Percentiles rank a stretch among this genome's conserved stretches.
phyloP scores from a whole-genome alignment of 2,797 vertebrate genomes.

The Epinephelus coioides region DNA sequence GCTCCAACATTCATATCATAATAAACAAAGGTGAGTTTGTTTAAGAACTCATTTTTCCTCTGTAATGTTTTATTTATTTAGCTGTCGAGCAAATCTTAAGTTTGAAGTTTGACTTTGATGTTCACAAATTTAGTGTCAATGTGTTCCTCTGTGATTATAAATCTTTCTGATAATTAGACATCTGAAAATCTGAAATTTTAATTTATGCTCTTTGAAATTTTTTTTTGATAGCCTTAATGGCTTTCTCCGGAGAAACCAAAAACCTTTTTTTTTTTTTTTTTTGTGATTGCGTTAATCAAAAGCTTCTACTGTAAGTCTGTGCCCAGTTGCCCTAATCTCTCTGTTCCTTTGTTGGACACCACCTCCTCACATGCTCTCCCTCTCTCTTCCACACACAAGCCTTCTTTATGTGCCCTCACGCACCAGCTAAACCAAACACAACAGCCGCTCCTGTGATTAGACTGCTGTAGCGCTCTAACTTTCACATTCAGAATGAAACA shows the following conservation, averaged over 20 bases:
- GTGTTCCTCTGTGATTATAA: constrained; percentile 53
- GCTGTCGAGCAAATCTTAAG: neutral
- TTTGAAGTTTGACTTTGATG: constrained; percentile 39
- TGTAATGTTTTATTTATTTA: constrained; percentile 25
- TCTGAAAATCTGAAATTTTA: constrained; percentile 46
- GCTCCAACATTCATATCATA: constrained; percentile 13
- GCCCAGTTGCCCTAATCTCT: constrained; percentile 60
- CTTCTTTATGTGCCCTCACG: constrained; percentile 35
- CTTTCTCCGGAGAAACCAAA: constrained; percentile 48
- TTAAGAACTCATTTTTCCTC: constrained; percentile 2
- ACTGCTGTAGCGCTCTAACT: constrained; percentile 23
- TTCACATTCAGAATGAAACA: constrained; percentile 56
- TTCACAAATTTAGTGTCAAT: constrained; percentile 10
- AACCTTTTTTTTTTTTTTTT: neutral
- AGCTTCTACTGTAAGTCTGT: constrained; percentile 52
- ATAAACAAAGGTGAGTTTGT: constrained; percentile 16
- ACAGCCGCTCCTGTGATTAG: constrained; percentile 25
- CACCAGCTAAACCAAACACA: constrained; percentile 38
- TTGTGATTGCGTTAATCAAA: constrained; percentile 65
- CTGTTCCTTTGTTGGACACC: constrained; percentile 42
- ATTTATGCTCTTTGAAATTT: constrained; percentile 34
- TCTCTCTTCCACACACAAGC: constrained; percentile 32
- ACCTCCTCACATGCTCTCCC: constrained; percentile 16
- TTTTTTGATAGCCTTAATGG: constrained; percentile 34
- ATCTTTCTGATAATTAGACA: constrained; percentile 31